phyloP scores from a whole-genome alignment of 2,888 invertebrate genomes.

The Carabus problematicus region DNA sequence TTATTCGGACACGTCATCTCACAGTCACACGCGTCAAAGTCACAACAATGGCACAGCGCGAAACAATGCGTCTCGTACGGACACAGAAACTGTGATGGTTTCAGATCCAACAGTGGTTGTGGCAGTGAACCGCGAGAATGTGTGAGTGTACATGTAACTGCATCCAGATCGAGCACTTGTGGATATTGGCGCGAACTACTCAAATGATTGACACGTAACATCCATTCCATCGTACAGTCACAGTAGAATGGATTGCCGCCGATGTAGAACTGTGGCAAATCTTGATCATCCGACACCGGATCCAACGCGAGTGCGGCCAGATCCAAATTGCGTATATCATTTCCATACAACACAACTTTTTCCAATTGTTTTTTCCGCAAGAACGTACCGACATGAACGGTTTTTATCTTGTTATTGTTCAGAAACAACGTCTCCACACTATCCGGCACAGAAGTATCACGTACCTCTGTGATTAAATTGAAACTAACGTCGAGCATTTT shows the following conservation, averaged over 20 bases:
- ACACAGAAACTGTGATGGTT: constrained; percentile 80
- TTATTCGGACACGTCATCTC: constrained; percentile 89
- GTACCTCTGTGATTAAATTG: constrained; percentile 73
- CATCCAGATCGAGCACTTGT: constrained; percentile 79
- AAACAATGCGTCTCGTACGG: constrained; percentile 84
- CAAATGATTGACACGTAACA: constrained; percentile 79
- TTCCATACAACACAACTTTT: constrained; percentile 79
- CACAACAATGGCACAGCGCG: constrained; percentile 87
- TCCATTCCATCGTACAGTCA: constrained; percentile 89
- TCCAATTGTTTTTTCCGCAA: constrained; percentile 72
- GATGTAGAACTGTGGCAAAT: constrained; percentile 80
- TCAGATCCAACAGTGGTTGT: constrained; percentile 71
- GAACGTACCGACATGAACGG: constrained; percentile 75
- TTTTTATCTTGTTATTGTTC: constrained; percentile 76
- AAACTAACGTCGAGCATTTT: constrained; percentile 81
- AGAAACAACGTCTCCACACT: constrained; percentile 75
- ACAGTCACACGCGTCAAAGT: constrained; percentile 90
- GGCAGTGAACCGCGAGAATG: constrained; percentile 69
- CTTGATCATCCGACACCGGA: constrained; percentile 69
- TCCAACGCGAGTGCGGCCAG: constrained; percentile 74
- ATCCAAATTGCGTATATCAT: constrained; percentile 75
- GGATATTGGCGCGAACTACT: constrained; percentile 77
- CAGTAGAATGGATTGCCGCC: constrained; percentile 85
- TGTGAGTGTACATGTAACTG: constrained; percentile 78
- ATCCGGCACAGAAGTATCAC: constrained; percentile 74